Conservation (phyloP, 23 tunicate genomes). For the Phallusia fumigata region DNA sequence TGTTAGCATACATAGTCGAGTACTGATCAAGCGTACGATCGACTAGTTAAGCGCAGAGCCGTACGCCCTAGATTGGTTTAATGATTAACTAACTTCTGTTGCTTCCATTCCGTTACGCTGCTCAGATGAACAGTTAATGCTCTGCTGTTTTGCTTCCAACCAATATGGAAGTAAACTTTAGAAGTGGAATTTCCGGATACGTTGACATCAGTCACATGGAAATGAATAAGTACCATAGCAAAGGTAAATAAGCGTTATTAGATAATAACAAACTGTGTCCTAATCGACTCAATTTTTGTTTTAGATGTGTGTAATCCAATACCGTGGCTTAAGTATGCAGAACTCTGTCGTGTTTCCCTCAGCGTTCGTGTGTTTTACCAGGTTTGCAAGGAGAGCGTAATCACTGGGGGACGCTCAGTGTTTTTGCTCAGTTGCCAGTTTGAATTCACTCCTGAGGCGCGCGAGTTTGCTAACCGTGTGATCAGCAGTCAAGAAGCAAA, state of each 20-base stretch:
- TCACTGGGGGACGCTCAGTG: background rate
- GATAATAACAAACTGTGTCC: background rate
- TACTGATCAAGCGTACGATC: too few species aligned
- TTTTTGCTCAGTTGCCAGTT: background rate
- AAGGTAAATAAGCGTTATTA: background rate
- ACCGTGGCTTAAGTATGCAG: background rate
- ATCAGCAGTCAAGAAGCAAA: too few species aligned
- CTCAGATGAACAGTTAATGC: too few species aligned
- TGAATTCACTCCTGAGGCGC: background rate
- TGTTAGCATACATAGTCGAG: too few species aligned
- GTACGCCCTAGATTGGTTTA: too few species aligned
- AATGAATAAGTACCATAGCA: background rate
- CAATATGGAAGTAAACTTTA: background rate
- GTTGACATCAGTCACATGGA: background rate
- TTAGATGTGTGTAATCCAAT: background rate
- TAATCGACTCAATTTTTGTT: background rate
- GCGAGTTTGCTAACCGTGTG: background rate
- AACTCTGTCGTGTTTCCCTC: background rate
- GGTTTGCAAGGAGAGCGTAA: background rate
- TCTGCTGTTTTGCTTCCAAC: too few species aligned
- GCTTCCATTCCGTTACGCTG: too few species aligned
- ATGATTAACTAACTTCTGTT: too few species aligned
- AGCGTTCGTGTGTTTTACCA: background rate
- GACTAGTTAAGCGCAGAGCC: too few species aligned
- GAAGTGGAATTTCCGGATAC: background rate